Evolutionary conservation across 2,888 invertebrate species (phyloP).

Genomic region (Smittia sp.): DNA sequence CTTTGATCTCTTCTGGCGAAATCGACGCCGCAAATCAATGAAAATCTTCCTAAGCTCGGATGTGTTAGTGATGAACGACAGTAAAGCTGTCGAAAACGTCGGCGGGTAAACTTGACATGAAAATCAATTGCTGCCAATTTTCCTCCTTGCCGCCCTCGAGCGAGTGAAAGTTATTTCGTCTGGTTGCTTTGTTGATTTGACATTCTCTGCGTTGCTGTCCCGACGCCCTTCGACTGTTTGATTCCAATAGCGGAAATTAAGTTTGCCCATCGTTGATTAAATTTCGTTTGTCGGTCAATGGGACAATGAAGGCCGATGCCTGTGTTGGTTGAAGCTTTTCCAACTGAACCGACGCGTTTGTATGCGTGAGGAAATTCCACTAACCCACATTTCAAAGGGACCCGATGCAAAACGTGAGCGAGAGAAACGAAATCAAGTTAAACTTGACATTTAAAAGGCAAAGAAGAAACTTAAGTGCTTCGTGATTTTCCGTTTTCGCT

Average conservation of each 20-base stretch:
- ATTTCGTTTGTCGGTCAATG: conserved; percentile 5
- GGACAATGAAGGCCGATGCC: neutral
- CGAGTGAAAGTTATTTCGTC: conserved; percentile 11
- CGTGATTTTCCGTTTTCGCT: neutral
- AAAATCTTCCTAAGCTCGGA: neutral
- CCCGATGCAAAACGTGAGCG: neutral
- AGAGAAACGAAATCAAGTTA: neutral
- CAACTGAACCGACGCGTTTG: neutral
- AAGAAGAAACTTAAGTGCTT: conserved; percentile 14
- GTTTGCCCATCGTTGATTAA: neutral
- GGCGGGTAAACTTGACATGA: neutral
- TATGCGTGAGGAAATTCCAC: conserved; percentile 15
- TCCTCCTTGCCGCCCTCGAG: neutral
- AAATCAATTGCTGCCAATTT: conserved; percentile 39
- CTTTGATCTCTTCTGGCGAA: neutral
- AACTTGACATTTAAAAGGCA: conserved; percentile 38
- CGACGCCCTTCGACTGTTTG: neutral
- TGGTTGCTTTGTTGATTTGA: neutral
- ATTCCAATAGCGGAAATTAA: neutral
- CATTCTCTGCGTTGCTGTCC: neutral
- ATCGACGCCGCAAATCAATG: neutral
- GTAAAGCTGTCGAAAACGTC: neutral
- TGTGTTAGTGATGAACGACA: neutral
- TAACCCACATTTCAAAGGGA: conserved; percentile 29
- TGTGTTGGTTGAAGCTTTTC: neutral